These are phyloP conservation scores for Casuarius casuarius DNA, from an alignment of 2,113 vertebrate genomes.

Conservation along the genomic window DNA sequence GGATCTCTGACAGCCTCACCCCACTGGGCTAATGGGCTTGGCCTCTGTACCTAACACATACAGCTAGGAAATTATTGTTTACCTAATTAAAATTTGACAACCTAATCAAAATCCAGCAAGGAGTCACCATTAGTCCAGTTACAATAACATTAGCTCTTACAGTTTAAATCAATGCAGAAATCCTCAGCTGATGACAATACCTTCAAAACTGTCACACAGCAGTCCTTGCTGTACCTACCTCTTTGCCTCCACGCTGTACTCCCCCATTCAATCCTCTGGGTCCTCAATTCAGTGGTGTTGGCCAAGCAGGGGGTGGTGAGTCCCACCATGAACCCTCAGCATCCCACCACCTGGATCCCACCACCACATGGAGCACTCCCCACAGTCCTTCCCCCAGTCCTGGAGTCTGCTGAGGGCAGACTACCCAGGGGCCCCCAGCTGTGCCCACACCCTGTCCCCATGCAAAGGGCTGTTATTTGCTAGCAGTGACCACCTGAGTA, in stretches of 20 bases:
- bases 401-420: neutral
- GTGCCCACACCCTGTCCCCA: neutral
- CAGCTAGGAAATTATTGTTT: neutral
- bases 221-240: neutral
- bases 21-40: too few relatives aligned
- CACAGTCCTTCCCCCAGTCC: neutral
- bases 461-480: neutral
- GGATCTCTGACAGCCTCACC: too few relatives aligned
- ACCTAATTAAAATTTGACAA: neutral
- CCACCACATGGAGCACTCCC: neutral
- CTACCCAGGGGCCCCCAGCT: too few relatives aligned
- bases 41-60: too few relatives aligned
- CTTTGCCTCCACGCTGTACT: neutral
- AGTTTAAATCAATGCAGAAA: neutral
- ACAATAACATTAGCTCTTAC: neutral
- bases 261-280: neutral
- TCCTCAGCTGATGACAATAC: neutral
- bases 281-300: neutral
- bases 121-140: neutral
- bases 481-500: neutral
- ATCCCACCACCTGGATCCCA: neutral
- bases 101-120: neutral
- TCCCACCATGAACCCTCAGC: too few relatives aligned
- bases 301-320: neutral
- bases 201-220: neutral